A percentile compares a stretch with the other conserved stretches of the same genome.
Conservation (phyloP, 2,113 vertebrate species). For the Hydropotes inermis region DNA sequence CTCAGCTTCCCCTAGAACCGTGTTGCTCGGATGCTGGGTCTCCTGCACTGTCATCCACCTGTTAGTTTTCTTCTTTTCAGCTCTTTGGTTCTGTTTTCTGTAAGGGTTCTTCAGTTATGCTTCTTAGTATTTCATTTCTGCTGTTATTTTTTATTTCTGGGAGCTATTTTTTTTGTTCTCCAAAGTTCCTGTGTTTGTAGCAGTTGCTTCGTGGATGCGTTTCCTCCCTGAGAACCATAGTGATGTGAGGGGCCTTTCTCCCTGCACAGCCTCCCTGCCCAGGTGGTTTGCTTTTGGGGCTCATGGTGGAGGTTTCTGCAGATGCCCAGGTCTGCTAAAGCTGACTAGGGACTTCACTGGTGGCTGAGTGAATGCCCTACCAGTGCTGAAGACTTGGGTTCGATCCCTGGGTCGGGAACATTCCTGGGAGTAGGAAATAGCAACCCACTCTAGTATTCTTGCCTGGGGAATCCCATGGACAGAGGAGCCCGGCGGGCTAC, state of each 20-base stretch:
- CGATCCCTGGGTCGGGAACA: rapidly evolving
- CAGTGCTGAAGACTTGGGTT: neutral
- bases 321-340: neutral
- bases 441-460: neutral
- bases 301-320: neutral
- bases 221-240: neutral
- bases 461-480: neutral
- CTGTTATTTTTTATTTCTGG: neutral
- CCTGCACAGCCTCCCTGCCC: neutral
- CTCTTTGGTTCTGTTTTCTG: neutral
- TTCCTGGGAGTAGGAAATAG: neutral
- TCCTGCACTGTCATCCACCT: neutral
- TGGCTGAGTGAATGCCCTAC: neutral
- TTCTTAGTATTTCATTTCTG: neutral
- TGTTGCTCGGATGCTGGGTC: too few relatives aligned
- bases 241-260: neutral
- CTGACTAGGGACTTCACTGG: neutral
- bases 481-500: neutral
- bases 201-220: too few relatives aligned
- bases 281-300: neutral
- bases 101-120: neutral
- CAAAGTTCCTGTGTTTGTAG: neutral
- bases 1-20: neutral
- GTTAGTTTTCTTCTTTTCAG: neutral
- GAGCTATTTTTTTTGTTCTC: neutral